Conservation (phyloP, 2,113 vertebrate species). For the Nyctereutes procyonoides region DNA sequence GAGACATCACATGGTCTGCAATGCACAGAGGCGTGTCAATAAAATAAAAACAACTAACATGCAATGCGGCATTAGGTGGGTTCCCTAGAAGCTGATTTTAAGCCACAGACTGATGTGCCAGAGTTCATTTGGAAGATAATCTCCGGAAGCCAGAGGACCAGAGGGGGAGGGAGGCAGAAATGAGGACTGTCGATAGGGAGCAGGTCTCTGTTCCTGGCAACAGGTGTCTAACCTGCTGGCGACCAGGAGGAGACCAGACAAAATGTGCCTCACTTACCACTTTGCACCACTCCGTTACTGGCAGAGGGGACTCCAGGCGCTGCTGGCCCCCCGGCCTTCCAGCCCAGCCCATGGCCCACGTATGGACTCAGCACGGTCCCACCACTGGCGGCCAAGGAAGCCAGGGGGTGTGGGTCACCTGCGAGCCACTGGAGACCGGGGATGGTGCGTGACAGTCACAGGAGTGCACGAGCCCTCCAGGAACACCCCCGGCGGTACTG, state of each 20-base stretch:
- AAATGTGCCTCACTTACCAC: neutral
- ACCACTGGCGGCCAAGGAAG: neutral
- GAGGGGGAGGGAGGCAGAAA: neutral
- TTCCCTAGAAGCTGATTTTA: neutral
- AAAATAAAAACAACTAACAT: neutral
- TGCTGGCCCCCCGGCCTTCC: neutral
- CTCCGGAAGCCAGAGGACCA: neutral
- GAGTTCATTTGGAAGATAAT: neutral
- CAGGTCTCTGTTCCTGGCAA: neutral
- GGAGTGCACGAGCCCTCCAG: rapidly evolving
- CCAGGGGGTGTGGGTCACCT: neutral
- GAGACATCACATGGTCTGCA: neutral
- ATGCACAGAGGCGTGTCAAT: neutral
- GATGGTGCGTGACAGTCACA: neutral
- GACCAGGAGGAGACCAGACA: neutral
- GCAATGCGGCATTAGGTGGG: neutral
- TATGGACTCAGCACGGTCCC: neutral
- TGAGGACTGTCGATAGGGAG: neutral
- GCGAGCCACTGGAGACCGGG: neutral
- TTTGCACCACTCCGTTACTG: neutral
- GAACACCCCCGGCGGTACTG: neutral
- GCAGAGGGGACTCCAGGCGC: neutral
- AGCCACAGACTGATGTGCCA: neutral
- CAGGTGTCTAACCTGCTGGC: neutral
- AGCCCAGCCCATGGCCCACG: neutral